A percentile compares a stretch with the other conserved stretches of the same genome.
These are phyloP conservation scores for Paramisgurnus dabryanus DNA, from an alignment of 2,113 vertebrate genomes.

Conservation along the genomic window DNA sequence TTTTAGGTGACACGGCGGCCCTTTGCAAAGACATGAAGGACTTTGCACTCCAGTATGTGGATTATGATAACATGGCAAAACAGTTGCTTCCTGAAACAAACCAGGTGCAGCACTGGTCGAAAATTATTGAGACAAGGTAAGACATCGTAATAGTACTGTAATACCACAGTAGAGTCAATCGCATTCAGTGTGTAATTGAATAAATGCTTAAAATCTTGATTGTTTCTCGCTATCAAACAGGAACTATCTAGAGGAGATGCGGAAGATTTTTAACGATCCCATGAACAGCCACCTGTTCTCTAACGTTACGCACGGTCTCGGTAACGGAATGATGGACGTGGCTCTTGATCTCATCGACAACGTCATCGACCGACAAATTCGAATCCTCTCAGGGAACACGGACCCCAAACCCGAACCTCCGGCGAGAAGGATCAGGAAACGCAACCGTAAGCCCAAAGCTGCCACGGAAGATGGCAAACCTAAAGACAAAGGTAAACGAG, in stretches of 20 bases:
- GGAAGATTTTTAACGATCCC: slow-evolving; percentile 73
- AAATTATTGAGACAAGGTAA: slow-evolving; percentile 80
- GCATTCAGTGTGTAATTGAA: too few species aligned
- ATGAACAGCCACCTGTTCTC: slow-evolving; percentile 70
- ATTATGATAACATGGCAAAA: slow-evolving; percentile 77
- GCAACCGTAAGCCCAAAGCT: slow-evolving; percentile 65
- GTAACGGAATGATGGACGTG: slow-evolving; percentile 74
- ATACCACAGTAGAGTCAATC: not conserved
- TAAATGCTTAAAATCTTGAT: too few species aligned
- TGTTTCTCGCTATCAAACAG: slow-evolving; percentile 53
- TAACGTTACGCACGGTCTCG: slow-evolving; percentile 75
- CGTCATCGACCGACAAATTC: slow-evolving; percentile 77
- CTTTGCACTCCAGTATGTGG: slow-evolving; percentile 76
- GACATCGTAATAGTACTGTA: not conserved
- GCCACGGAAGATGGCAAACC: slow-evolving; percentile 50
- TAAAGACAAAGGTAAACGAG: slow-evolving; percentile 64
- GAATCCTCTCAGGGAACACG: slow-evolving; percentile 72
- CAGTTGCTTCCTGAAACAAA: slow-evolving; percentile 76
- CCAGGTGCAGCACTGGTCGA: slow-evolving; percentile 82
- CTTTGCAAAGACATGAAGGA: slow-evolving; percentile 78
- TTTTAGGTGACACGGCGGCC: slow-evolving; percentile 74
- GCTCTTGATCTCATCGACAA: slow-evolving; percentile 71
- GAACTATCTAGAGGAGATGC: slow-evolving; percentile 78
- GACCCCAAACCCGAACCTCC: slow-evolving; percentile 65
- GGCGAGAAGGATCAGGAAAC: slow-evolving; percentile 66